A percentile compares a stretch with the other conserved stretches of the same genome.
Conservation (phyloP, 2,888 invertebrate genomes). For the Drosophila paranaensis region DNA sequence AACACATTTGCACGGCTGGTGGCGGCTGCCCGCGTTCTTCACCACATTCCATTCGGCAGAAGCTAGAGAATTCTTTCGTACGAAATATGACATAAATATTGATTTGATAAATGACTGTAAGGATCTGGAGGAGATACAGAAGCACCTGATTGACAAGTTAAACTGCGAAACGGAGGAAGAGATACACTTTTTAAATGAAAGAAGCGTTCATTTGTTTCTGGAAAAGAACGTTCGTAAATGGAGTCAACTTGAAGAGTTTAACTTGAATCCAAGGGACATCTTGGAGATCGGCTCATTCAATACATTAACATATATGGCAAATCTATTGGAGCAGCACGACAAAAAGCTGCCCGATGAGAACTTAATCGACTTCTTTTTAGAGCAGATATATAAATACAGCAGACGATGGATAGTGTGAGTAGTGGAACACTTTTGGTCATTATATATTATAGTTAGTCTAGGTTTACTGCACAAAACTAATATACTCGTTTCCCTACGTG, state of each 20-base stretch:
- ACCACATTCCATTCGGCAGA: background rate
- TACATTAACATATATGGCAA: background rate
- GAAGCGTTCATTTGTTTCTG: constrained; percentile 7
- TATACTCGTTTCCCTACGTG: background rate
- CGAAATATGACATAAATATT: constrained; percentile 4
- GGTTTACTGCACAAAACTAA: background rate
- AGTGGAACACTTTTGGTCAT: background rate
- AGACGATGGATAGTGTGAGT: background rate
- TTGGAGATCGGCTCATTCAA: constrained; percentile 1
- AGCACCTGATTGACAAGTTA: constrained; percentile 7
- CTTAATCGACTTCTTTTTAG: background rate
- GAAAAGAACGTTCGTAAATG: background rate
- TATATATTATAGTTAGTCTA: background rate
- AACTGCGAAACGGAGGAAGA: constrained; percentile 5
- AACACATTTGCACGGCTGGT: constrained; percentile 13
- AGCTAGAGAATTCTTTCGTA: constrained; percentile 2
- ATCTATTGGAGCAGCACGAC: background rate
- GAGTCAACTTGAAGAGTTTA: constrained; percentile 11
- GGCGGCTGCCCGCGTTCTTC: constrained; percentile 22
- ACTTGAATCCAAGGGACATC: constrained; percentile 13
- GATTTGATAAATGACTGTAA: background rate
- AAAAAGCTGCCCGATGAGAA: constrained; percentile 2
- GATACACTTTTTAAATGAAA: constrained; percentile 1
- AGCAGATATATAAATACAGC: background rate
- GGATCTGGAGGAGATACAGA: background rate